phyloP scores from a whole-genome alignment of 2,797 vertebrate genomes.

The Huso huso region DNA sequence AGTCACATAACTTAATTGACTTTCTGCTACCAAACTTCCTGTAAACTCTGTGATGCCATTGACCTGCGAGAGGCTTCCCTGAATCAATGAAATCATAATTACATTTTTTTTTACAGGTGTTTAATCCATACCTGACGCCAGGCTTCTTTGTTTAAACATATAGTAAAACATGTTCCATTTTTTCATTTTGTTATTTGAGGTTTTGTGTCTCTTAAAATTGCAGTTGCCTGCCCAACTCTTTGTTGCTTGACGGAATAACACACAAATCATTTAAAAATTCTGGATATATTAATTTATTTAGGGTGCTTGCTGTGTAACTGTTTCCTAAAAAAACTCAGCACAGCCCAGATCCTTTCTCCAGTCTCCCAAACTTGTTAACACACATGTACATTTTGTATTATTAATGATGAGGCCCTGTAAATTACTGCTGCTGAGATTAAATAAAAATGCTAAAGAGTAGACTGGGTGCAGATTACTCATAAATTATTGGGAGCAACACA shows the following conservation, averaged over 20 bases:
- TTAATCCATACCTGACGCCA: too few relatives aligned
- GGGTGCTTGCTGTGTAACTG: too few relatives aligned
- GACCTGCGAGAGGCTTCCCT: neutral
- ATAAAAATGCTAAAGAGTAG: constrained; percentile 86
- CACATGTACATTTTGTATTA: constrained; percentile 78
- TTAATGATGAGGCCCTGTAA: constrained; percentile 73
- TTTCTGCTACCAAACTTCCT: neutral
- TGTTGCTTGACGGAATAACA: too few relatives aligned
- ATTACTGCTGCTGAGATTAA: constrained; percentile 77
- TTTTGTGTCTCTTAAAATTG: too few relatives aligned
- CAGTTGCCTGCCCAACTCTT: too few relatives aligned
- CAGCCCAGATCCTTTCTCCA: constrained; percentile 23
- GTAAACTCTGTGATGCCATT: neutral
- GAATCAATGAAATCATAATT: neutral
- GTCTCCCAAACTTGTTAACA: constrained; percentile 81
- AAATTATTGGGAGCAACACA: constrained; percentile 85
- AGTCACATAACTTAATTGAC: neutral
- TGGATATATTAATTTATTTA: too few relatives aligned
- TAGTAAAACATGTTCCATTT: too few relatives aligned
- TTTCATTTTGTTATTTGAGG: too few relatives aligned
- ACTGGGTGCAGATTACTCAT: constrained; percentile 83
- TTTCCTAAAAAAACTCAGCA: too few relatives aligned
- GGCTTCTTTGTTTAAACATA: too few relatives aligned
- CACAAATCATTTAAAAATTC: too few relatives aligned
- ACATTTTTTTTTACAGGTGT: too few relatives aligned